Evolutionary conservation across 2,888 invertebrate genomes (phyloP).

Genomic region (Ceriagrion tenellum): DNA sequence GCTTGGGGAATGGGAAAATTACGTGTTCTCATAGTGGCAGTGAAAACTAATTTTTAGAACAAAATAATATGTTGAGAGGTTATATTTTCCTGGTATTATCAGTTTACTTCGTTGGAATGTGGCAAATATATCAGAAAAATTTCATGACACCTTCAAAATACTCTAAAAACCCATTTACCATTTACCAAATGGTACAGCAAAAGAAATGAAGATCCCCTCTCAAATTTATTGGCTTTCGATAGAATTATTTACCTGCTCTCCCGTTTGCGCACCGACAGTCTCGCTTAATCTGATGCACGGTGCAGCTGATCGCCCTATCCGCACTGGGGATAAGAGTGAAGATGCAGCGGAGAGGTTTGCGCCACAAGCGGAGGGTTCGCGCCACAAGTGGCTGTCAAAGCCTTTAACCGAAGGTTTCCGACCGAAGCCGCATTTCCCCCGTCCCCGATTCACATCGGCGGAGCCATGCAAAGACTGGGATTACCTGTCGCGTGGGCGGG

Average conservation of each 20-base stretch:
- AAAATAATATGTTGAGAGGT: no score
- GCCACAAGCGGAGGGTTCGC: no score
- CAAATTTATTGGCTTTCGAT: neutral
- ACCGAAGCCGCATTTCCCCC: neutral
- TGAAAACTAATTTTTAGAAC: no score
- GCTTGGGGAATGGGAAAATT: no score
- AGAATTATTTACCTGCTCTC: neutral
- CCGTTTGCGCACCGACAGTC: neutral
- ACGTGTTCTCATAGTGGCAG: no score
- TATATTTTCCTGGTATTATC: no score
- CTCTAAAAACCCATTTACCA: no score
- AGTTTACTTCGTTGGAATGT: no score
- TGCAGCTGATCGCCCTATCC: neutral
- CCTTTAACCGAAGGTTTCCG: neutral
- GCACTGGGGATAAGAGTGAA: neutral
- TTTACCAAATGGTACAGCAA: no score
- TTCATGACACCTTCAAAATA: no score
- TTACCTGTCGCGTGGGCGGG: neutral
- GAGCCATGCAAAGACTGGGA: slow-evolving; percentile 18
- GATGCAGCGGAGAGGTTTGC: neutral
- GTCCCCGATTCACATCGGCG: neutral
- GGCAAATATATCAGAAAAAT: no score
- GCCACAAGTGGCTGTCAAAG: slow-evolving; percentile 16
- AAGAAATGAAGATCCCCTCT: no score
- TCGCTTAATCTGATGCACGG: neutral